Conservation (phyloP, 1,140 invertebrate genomes). For the Philopotamus ludificatus region DNA sequence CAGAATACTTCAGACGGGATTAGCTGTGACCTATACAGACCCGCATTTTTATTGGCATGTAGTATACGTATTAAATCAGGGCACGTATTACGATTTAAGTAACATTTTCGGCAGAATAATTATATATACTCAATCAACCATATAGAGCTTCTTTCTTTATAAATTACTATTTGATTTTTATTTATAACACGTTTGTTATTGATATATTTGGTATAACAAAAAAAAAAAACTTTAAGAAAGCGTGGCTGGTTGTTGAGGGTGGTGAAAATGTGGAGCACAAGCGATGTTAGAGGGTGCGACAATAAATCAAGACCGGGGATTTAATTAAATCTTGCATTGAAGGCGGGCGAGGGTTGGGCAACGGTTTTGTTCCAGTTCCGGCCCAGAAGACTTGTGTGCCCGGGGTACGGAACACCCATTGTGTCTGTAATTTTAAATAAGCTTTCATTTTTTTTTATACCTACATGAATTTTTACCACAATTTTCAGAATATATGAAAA, state of each 20-base stretch:
- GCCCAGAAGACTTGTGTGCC: conserved; percentile 21
- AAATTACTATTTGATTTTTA: too few relatives aligned
- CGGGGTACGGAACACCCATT: conserved; percentile 16
- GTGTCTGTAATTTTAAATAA: conserved; percentile 3
- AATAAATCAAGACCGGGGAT: conserved; percentile 63
- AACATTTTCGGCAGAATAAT: too few relatives aligned
- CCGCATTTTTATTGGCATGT: conserved; percentile 3
- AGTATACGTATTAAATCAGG: conserved; percentile 45
- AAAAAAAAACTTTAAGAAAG: conserved; percentile 43
- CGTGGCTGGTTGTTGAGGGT: conserved; percentile 18
- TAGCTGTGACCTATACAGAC: conserved; percentile 16
- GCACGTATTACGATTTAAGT: too few relatives aligned
- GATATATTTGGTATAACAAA: too few relatives aligned
- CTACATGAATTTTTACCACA: not conserved
- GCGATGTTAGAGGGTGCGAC: conserved; percentile 49
- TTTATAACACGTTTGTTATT: too few relatives aligned
- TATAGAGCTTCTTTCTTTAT: too few relatives aligned
- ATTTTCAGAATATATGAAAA: not conserved
- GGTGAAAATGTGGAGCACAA: conserved; percentile 39
- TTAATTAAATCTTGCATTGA: conserved; percentile 58
- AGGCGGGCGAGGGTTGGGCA: conserved; percentile 44
- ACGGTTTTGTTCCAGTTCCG: conserved; percentile 43
- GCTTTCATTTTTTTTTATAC: not conserved
- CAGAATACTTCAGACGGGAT: conserved; percentile 25
- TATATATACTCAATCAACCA: too few relatives aligned